phyloP scores from a whole-genome alignment of 2,797 vertebrate species.

The Holocentrus rufus region DNA sequence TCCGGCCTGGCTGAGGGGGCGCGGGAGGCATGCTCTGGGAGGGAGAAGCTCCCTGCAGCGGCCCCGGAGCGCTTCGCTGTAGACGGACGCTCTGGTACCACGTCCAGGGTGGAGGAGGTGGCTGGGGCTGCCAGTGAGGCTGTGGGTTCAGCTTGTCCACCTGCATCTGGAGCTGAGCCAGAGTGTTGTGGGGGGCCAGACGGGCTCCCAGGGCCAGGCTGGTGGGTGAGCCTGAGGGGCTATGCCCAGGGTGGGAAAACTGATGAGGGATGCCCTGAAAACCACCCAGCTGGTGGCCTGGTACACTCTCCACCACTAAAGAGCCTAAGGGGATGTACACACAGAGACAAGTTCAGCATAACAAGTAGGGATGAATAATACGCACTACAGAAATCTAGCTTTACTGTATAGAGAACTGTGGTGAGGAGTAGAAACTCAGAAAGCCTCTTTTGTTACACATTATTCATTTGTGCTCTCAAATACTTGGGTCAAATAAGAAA shows the following conservation, averaged over 20 bases:
- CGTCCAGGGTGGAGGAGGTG: slow-evolving; percentile 60
- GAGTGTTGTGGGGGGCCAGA: slow-evolving; percentile 56
- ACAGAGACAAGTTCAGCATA: slow-evolving; percentile 48
- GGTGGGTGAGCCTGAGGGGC: slow-evolving; percentile 61
- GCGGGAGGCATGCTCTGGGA: slow-evolving; percentile 45
- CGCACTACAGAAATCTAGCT: slow-evolving; percentile 16
- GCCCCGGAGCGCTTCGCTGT: slow-evolving; percentile 51
- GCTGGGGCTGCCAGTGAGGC: slow-evolving; percentile 62
- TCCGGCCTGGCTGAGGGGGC: slow-evolving; percentile 54
- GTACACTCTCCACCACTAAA: slow-evolving; percentile 72
- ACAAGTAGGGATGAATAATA: slow-evolving; percentile 37
- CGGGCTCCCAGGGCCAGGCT: slow-evolving; percentile 54
- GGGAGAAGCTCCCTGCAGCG: slow-evolving; percentile 51
- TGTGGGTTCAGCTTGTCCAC: slow-evolving; percentile 75
- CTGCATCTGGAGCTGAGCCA: slow-evolving; percentile 80
- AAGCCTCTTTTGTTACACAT: too few species aligned
- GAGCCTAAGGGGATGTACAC: slow-evolving; percentile 68
- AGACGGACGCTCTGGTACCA: slow-evolving; percentile 72
- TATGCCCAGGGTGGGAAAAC: slow-evolving; percentile 43
- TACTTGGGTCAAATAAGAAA: too few species aligned
- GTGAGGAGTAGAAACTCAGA: slow-evolving; percentile 3
- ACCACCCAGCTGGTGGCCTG: slow-evolving; percentile 63
- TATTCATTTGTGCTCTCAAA: too few species aligned
- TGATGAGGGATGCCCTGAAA: slow-evolving; percentile 70
- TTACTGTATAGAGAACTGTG: slow-evolving; percentile 15